Percentiles rank a stretch among this genome's conserved stretches.
phyloP scores from a whole-genome alignment of 2,113 vertebrate species.

The Forbesichthys agassizii region DNA sequence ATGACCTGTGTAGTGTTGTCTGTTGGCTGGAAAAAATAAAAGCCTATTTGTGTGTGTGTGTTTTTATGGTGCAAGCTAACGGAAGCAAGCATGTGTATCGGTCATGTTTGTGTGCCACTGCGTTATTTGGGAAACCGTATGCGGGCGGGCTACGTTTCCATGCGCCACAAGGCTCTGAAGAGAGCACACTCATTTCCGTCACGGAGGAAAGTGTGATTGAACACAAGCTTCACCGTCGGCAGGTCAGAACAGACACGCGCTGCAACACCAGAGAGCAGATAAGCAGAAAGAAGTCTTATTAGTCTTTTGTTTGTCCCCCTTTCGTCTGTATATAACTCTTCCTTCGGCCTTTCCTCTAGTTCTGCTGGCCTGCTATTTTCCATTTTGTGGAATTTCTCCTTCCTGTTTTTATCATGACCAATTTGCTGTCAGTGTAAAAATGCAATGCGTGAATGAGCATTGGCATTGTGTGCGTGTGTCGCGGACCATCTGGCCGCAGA shows the following conservation, averaged over 20 bases:
- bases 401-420: slow-evolving; percentile 20
- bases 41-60: not conserved
- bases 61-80: too few species aligned
- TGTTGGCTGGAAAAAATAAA: not conserved
- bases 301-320: slow-evolving; percentile 47
- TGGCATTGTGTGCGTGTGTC: slow-evolving; percentile 30
- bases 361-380: slow-evolving; percentile 14
- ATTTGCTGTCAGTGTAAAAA: slow-evolving; percentile 20
- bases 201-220: slow-evolving; percentile 73
- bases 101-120: not conserved
- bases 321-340: slow-evolving; percentile 16
- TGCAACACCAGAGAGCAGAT: slow-evolving; percentile 59
- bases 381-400: not conserved
- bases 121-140: not conserved
- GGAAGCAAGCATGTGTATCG: not conserved
- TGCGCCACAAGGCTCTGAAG: slow-evolving; percentile 52
- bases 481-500: slow-evolving; percentile 61
- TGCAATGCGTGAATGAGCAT: slow-evolving; percentile 18
- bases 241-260: slow-evolving; percentile 60
- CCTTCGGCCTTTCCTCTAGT: slow-evolving; percentile 25
- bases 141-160: slow-evolving; percentile 17
- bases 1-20: not conserved
- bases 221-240: slow-evolving; percentile 64
- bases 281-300: slow-evolving; percentile 54
- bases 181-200: slow-evolving; percentile 72